These are phyloP conservation scores for Pristis pectinata DNA, from an alignment of 2,797 vertebrate genomes.

Conservation along the genomic window DNA sequence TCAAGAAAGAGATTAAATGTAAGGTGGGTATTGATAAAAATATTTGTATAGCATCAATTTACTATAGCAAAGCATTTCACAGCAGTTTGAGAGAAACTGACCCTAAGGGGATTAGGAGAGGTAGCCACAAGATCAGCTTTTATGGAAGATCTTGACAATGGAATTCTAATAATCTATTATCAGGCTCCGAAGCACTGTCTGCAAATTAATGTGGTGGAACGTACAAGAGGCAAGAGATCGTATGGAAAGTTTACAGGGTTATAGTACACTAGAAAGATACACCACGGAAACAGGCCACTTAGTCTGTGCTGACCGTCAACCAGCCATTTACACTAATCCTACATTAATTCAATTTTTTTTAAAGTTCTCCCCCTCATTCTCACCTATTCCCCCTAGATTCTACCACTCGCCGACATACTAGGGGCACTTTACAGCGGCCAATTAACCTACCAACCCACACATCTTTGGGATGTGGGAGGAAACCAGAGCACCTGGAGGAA, in stretches of 20 bases:
- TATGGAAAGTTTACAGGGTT: background rate
- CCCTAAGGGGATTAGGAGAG: background rate
- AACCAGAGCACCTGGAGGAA: too few relatives aligned
- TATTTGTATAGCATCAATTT: background rate
- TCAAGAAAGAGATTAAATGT: conserved; percentile 93
- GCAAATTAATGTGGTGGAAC: background rate
- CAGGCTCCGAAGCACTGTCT: background rate
- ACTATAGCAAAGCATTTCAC: background rate
- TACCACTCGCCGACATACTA: too few relatives aligned
- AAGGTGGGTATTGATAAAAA: conserved; percentile 60
- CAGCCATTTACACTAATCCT: too few relatives aligned
- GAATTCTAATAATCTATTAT: background rate
- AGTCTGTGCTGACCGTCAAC: too few relatives aligned
- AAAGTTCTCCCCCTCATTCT: too few relatives aligned
- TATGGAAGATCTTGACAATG: background rate
- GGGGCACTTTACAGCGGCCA: too few relatives aligned
- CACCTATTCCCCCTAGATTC: too few relatives aligned
- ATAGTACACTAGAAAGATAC: background rate
- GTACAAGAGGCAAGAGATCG: background rate
- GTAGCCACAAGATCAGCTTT: background rate
- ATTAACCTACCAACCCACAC: too few relatives aligned
- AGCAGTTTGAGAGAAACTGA: background rate
- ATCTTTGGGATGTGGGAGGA: too few relatives aligned
- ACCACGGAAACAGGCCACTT: background rate
- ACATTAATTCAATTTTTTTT: too few relatives aligned